Evolutionary conservation across 2,888 invertebrate genomes (phyloP), one percentile per base, ranked within the genome.

Genomic region (Philereme vetulata): DNA sequence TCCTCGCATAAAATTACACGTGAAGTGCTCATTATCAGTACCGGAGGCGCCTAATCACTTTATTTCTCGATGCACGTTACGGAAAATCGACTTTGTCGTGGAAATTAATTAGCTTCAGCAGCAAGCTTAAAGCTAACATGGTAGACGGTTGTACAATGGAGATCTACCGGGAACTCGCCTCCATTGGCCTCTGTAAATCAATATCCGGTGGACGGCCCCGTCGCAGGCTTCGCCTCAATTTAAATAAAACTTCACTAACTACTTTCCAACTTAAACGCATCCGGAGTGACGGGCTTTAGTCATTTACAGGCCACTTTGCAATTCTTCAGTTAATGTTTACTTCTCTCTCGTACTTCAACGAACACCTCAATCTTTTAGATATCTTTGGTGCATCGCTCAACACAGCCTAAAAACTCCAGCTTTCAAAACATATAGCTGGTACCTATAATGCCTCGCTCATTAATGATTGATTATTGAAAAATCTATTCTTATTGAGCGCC

Each of bases 191-290:
- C 80, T 78, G 81, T 89, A 86, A 90, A 90, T 89, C 90, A 88
- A 91, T 91, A 90, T 90, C 90, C 91, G 88, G 86, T 82, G 79
- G 77, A 78, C 73, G 78, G 78, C 82, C 75, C 75, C 72, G 74
- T 75, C 80, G 76, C 76, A 72, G 72, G 72, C 72, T 71, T 66
- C 66, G 51, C 67, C 60, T 67, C 65, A 68, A 72, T 72, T 68
- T 71, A 68, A 75, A 75, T 75, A 73, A 73, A 75, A 76, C 60
- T 69, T 59, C 63, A 70, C 73, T 77, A 78, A 78, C 77, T 74
- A 76, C 75, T 71, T 76, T 74, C 73, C 71, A 71, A 75, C 68
- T 70, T 72, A 67, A 56, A 72, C 67, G 68, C 61, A 50, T 60
- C 59, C 51, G 44, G 47, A 44, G 43, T 34, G 54, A 54, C 51